phyloP scores from a whole-genome alignment of 92 coral and sea anemone genomes.

The Heliopora coerulea region DNA sequence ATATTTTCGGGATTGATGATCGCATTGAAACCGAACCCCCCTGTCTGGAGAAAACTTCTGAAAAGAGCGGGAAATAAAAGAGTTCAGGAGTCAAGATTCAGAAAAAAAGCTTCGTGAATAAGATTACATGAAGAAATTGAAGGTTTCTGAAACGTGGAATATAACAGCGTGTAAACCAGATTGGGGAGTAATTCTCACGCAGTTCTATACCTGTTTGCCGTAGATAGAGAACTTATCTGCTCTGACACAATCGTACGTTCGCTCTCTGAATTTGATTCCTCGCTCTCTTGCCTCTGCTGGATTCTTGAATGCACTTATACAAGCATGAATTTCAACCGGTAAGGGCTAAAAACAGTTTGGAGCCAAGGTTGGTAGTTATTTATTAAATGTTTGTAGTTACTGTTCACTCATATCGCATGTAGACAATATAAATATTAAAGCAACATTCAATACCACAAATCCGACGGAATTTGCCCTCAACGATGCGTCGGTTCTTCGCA shows the following conservation, averaged over 20 bases:
- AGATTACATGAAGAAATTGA: too few species aligned
- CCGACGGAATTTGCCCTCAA: slow-evolving; percentile 88
- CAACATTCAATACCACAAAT: slow-evolving; percentile 87
- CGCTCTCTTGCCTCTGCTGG: slow-evolving; percentile 73
- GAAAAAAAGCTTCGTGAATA: too few species aligned
- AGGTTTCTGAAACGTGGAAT: too few species aligned
- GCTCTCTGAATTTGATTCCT: slow-evolving; percentile 85
- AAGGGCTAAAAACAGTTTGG: slow-evolving; percentile 63
- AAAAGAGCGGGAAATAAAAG: too few species aligned
- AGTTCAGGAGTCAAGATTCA: too few species aligned
- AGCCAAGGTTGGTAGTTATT: neutral
- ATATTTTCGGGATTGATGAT: too few species aligned
- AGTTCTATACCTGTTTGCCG: slow-evolving; percentile 93
- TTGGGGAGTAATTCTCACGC: too few species aligned
- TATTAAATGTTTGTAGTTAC: neutral
- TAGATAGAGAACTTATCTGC: slow-evolving; percentile 96
- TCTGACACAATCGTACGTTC: slow-evolving; percentile 77
- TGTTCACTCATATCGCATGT: too few species aligned
- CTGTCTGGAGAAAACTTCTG: too few species aligned
- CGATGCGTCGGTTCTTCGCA: slow-evolving; percentile 86
- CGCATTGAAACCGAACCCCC: too few species aligned
- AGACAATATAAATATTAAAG: too few species aligned
- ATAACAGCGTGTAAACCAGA: too few species aligned
- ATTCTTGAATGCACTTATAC: slow-evolving; percentile 70
- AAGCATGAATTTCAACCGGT: slow-evolving; percentile 76